Conservation (phyloP, 2,797 vertebrate species). For the Cryptoprocta ferox region DNA sequence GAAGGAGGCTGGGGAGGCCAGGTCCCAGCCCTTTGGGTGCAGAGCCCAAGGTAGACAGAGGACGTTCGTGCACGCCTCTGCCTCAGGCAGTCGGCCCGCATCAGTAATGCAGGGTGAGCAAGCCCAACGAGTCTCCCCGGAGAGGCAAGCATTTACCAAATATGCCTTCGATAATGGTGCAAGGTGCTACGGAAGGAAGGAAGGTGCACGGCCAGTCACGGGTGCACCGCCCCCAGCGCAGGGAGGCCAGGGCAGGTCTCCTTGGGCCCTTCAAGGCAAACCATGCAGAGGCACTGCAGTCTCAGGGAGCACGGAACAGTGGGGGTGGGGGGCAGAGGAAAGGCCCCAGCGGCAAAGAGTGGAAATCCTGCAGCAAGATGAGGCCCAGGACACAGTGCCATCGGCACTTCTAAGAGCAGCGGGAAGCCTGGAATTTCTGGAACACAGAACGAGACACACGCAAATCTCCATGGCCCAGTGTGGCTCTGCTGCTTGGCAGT, state of each 20-base stretch:
- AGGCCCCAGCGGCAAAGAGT: background rate
- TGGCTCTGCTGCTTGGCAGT: background rate
- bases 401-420: background rate
- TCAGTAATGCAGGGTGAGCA: background rate
- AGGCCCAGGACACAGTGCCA: background rate
- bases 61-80: fast-evolving
- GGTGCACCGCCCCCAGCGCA: background rate
- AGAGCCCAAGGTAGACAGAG: background rate
- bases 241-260: too few relatives aligned
- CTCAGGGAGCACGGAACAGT: fast-evolving
- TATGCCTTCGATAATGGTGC: background rate
- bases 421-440: background rate
- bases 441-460: background rate
- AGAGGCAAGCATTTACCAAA: background rate
- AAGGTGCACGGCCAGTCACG: background rate
- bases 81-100: background rate
- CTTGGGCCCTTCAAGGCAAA: too few relatives aligned
- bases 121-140: background rate
- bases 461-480: background rate
- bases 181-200: background rate
- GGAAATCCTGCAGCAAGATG: fast-evolving
- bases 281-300: background rate
- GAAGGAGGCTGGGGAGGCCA: background rate
- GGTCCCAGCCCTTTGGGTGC: background rate
- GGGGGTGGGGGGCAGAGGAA: background rate